Evolutionary conservation across 1,140 invertebrate species (phyloP).

Genomic region (Galleria mellonella): DNA sequence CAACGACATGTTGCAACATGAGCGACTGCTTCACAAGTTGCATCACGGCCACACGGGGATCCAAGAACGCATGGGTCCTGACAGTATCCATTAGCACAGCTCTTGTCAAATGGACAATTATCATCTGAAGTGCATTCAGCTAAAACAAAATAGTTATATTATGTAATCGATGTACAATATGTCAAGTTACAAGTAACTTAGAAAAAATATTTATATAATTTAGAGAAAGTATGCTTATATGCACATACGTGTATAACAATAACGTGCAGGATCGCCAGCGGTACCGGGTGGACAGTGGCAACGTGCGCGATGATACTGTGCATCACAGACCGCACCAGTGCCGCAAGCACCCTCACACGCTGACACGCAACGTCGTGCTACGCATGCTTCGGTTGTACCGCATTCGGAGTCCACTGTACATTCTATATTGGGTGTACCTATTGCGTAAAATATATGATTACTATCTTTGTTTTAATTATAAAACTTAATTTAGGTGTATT

Average conservation of each 20-base stretch:
- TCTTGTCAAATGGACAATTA: conserved; percentile 91
- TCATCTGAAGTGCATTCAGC: conserved; percentile 88
- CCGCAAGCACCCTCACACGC: conserved; percentile 89
- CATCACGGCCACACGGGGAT: conserved; percentile 84
- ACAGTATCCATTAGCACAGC: conserved; percentile 86
- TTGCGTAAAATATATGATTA: too few relatives aligned
- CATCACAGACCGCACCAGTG: conserved; percentile 83
- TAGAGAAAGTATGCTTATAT: neutral
- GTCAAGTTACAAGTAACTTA: too few relatives aligned
- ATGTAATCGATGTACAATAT: too few relatives aligned
- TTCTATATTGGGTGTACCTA: conserved; percentile 75
- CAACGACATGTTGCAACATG: conserved; percentile 89
- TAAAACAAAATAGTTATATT: conserved; percentile 56
- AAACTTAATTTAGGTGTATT: too few relatives aligned
- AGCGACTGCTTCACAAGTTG: conserved; percentile 82
- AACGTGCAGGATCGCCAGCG: conserved; percentile 89
- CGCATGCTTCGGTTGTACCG: conserved; percentile 83
- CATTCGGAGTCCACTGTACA: conserved; percentile 85
- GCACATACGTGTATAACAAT: conserved; percentile 88
- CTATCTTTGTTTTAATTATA: too few relatives aligned
- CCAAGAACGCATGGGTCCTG: conserved; percentile 83
- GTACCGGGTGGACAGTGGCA: conserved; percentile 89
- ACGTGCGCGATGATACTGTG: conserved; percentile 82
- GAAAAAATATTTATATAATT: conserved; percentile 3
- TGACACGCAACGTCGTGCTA: conserved; percentile 84